A percentile compares a stretch with the other conserved stretches of the same genome.
Evolutionary conservation across 1,140 invertebrate species (phyloP).

Genomic region (Ericerus pela): DNA sequence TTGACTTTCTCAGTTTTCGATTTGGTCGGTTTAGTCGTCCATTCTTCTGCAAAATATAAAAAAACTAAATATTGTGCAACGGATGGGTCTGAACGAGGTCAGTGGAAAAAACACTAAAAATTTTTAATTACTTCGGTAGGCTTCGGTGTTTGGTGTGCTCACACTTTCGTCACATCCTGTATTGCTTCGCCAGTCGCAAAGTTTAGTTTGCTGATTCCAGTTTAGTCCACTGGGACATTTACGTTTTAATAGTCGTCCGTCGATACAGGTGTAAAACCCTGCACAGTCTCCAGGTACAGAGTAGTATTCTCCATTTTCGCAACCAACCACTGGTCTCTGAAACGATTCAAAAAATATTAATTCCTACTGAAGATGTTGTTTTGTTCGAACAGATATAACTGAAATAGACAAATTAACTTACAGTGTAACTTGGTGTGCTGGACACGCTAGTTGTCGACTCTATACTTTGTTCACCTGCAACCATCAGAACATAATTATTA

Average conservation of each 20-base stretch:
- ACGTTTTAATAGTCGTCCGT: constrained; percentile 44
- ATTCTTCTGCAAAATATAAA: too few species aligned
- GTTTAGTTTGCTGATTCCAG: constrained; percentile 44
- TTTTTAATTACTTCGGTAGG: not conserved
- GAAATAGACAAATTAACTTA: too few species aligned
- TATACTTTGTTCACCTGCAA: too few species aligned
- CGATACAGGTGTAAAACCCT: constrained; percentile 52
- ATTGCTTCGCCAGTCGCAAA: constrained; percentile 52
- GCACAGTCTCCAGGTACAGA: constrained; percentile 40
- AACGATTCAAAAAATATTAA: too few species aligned
- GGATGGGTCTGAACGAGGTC: too few species aligned
- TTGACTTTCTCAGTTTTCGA: not conserved
- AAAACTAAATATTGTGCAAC: not conserved
- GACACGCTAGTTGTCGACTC: too few species aligned
- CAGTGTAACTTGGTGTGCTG: too few species aligned
- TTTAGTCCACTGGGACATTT: constrained; percentile 51
- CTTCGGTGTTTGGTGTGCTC: not conserved
- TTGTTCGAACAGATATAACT: too few species aligned
- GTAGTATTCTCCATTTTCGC: constrained; percentile 39
- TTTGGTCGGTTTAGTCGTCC: not conserved
- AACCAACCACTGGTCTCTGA: constrained; percentile 4
- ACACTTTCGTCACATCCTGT: constrained; percentile 27
- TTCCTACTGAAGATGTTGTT: too few species aligned
- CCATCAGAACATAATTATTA: too few species aligned
- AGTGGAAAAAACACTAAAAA: not conserved